Conservation (phyloP, 2,113 vertebrate species). For the Misgurnus mizolepis region DNA sequence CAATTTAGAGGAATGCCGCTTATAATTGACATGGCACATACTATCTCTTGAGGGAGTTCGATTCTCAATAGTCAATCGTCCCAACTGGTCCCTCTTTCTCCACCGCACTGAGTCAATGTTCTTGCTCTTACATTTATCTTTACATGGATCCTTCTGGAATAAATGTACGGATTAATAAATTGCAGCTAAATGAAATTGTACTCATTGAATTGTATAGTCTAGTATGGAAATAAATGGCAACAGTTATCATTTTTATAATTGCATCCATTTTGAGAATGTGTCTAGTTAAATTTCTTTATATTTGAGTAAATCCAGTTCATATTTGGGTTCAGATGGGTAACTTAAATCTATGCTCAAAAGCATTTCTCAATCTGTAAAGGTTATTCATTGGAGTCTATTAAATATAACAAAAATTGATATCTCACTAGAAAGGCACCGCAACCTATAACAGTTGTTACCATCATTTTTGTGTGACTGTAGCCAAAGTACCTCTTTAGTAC, state of each 20-base stretch:
- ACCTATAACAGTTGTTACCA: constrained; percentile 11
- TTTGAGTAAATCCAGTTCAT: constrained; percentile 2
- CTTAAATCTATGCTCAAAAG: constrained; percentile 9
- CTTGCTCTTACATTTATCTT: constrained; percentile 3
- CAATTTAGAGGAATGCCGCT: constrained; percentile 1
- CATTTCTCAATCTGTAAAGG: constrained; percentile 3
- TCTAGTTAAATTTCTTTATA: constrained; percentile 14
- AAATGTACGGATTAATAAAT: constrained; percentile 2
- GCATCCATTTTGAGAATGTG: constrained; percentile 6
- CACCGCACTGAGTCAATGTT: constrained; percentile 2
- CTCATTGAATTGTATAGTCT: constrained; percentile 7
- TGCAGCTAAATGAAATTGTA: constrained; percentile 1
- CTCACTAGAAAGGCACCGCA: constrained; percentile 1
- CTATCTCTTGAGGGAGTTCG: constrained; percentile 9
- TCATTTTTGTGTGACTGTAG: constrained; percentile 2
- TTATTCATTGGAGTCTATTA: constrained; percentile 14
- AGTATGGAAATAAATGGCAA: constrained; percentile 1
- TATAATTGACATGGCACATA: neutral
- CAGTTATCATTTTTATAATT: constrained; percentile 10
- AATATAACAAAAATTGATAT: constrained; percentile 12
- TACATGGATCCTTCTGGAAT: constrained; percentile 11
- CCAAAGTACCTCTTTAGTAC: neutral
- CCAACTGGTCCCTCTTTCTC: constrained; percentile 14
- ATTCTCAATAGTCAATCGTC: constrained; percentile 4
- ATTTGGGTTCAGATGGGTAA: constrained; percentile 15